Percentiles rank a stretch among this genome's conserved stretches.
phyloP scores from a whole-genome alignment of 2,888 invertebrate species.

The Nephrotoma guestfalica region DNA sequence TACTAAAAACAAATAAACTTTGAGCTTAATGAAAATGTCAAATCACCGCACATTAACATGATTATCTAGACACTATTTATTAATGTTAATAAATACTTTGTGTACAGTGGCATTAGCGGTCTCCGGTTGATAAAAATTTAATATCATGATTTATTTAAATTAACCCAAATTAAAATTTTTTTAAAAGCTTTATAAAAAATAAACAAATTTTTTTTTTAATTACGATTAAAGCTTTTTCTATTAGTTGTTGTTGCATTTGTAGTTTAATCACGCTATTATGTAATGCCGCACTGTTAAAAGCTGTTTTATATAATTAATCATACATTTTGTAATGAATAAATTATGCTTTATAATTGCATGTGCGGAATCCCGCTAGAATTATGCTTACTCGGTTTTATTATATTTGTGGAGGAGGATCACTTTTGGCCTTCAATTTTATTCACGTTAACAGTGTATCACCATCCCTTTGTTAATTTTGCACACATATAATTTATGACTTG shows the following conservation, averaged over 20 bases:
- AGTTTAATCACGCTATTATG: background rate
- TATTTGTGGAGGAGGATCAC: background rate
- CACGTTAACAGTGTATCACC: background rate
- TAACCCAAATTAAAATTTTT: background rate
- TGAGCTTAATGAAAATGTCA: background rate
- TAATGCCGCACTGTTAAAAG: background rate
- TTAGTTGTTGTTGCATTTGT: background rate
- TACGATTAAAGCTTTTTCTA: background rate
- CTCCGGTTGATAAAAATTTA: background rate
- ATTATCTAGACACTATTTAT: background rate
- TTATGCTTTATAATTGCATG: background rate
- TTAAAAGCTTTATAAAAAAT: background rate
- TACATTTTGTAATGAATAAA: background rate
- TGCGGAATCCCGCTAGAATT: background rate
- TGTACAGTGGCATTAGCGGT: background rate
- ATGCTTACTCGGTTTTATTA: background rate
- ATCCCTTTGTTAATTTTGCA: background rate
- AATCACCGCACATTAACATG: background rate
- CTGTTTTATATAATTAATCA: background rate
- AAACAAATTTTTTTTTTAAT: background rate
- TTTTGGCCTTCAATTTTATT: background rate
- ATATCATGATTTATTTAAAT: background rate
- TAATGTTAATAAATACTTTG: background rate
- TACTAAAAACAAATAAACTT: background rate
- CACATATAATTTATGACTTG: background rate